Percentiles rank a stretch among this genome's conserved stretches.
phyloP scores from a whole-genome alignment of 2,113 vertebrate species.

The Ammospiza caudacuta region DNA sequence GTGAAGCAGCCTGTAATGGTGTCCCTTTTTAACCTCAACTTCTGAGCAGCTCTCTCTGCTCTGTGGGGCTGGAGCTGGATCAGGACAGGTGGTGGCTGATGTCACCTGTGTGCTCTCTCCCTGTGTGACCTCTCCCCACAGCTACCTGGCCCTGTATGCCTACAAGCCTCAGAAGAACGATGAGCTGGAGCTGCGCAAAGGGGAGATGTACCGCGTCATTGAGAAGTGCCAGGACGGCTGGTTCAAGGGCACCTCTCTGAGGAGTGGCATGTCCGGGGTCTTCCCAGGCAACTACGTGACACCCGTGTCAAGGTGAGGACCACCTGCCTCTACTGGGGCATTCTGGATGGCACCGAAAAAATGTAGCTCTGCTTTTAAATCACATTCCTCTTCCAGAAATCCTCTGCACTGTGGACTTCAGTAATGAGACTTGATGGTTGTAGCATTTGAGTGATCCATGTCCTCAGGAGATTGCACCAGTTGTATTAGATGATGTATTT shows the following conservation, averaged over 20 bases:
- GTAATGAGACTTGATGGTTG: background rate
- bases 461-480: background rate
- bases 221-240: slow-evolving; percentile 98
- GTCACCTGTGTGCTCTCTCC: background rate
- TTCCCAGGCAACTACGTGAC: slow-evolving; percentile 99
- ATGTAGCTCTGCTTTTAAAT: background rate
- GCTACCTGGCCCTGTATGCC: slow-evolving; percentile 93
- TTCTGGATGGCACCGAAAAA: background rate
- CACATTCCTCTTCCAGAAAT: background rate
- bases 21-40: background rate
- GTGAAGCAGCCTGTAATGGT: background rate
- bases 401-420: background rate
- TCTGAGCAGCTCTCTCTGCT: background rate
- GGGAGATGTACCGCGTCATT: slow-evolving; percentile 96
- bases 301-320: slow-evolving; percentile 91
- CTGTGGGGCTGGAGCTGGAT: background rate
- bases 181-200: slow-evolving; percentile 94
- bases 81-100: background rate
- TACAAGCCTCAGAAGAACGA: slow-evolving; percentile 98
- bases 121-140: slow-evolving; percentile 8
- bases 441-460: background rate
- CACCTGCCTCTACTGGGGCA: background rate
- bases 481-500: background rate
- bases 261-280: slow-evolving; percentile 90
- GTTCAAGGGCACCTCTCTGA: slow-evolving; percentile 96